Base-by-base conservation (phyloP, 2,888 invertebrate genomes). In the Heteromurus nitidus region DNA sequence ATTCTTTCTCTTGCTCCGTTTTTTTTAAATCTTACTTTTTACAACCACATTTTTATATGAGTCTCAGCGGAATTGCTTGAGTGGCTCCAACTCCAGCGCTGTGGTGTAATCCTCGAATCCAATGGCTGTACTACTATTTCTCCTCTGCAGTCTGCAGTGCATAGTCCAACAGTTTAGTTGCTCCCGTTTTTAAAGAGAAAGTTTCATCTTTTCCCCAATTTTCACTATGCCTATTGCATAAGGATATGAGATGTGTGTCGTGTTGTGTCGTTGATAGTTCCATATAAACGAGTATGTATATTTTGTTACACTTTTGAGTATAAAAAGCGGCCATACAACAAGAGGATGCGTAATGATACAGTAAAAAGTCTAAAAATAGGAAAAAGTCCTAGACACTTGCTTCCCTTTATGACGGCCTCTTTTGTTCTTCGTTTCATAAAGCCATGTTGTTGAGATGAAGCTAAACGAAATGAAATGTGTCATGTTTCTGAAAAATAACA, bases 41-140 rank as follows among this genome's bases (percentile, higher is more conserved):
- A 60, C 60, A 60, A 60, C 64, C 36, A 31, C 42, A 64, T 42
- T 64, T 62, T 64, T 64, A 64, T 64, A 64, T 64, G 64, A 22
- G 42, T 28, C 64, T 64, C 64, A 28, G 22, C 16, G 64, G 64
- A 64, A 64, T 64, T 3, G n/a, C 20, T 28, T 53, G 53, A 53
- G 53, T 53, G 22, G 53, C 53, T 53, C 53, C 47, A 55, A 26
- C 11, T 60, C 60, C 18, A 60, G 30, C 18, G 53, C 53, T 7
- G 7, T 5, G 2, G 22, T 22, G 7, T 53, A 53, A 53, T 53
- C 22, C 53, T 7, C 18, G 22, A 53, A 53, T 53, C 53, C 53
- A 24, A 53, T 53, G 53, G 53, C 20, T 53, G 53, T 53, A 53
- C 5, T 53, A 53, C 5, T 53, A 22, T n/a, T 11, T 11, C 18